Evolutionary conservation across 1,140 invertebrate genomes (phyloP).

Genomic region (Drosophila guanche): DNA sequence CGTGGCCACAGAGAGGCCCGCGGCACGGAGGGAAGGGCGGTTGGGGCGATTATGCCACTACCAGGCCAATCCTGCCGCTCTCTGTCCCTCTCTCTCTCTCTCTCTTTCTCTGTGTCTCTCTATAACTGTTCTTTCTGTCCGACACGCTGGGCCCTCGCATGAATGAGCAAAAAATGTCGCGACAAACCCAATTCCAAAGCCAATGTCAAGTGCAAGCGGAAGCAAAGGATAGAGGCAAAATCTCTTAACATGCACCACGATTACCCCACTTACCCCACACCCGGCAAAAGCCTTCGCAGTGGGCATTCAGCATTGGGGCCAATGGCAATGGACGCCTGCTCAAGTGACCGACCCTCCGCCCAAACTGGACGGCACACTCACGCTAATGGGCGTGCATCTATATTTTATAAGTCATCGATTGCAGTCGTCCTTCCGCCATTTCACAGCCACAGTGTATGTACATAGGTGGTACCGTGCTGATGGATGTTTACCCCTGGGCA

Average conservation of each 20-base stretch:
- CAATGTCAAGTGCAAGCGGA: conserved; percentile 71
- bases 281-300: background rate
- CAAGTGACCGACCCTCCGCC: conserved; percentile 31
- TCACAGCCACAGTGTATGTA: background rate
- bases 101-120: background rate
- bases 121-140: background rate
- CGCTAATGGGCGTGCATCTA: conserved; percentile 50
- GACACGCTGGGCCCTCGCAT: conserved; percentile 26
- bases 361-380: conserved; percentile 35
- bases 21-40: background rate
- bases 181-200: conserved; percentile 43
- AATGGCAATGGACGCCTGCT: background rate
- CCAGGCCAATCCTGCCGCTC: conserved; percentile 39
- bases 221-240: conserved; percentile 5
- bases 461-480: background rate
- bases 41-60: conserved; percentile 43
- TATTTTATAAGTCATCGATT: conserved; percentile 73
- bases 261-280: background rate
- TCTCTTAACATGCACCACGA: conserved; percentile 42
- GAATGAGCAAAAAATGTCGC: conserved; percentile 65
- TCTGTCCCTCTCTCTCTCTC: background rate
- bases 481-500: conserved; percentile 14
- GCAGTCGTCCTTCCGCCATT: conserved; percentile 6
- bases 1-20: conserved; percentile 24
- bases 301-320: conserved; percentile 4